A percentile compares a stretch with the other conserved stretches of the same genome.
Evolutionary conservation across 2,888 invertebrate genomes (phyloP).

Genomic region (Diaprepes abbreviatus): DNA sequence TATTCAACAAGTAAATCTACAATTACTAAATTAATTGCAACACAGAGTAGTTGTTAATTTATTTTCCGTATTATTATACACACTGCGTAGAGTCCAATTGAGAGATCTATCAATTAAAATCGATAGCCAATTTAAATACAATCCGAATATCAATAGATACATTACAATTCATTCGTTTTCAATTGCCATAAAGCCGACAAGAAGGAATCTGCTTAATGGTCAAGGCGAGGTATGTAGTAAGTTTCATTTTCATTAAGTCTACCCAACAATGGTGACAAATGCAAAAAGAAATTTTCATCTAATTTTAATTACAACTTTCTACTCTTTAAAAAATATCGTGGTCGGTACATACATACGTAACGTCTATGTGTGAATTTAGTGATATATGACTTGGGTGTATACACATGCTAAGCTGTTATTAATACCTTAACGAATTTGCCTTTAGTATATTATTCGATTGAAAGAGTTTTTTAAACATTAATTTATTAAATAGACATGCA

Average conservation of each 20-base stretch:
- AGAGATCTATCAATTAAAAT: too few relatives aligned
- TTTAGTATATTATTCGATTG: too few relatives aligned
- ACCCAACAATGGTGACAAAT: slow-evolving; percentile 21
- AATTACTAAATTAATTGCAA: too few relatives aligned
- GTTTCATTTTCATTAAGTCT: slow-evolving; percentile 40
- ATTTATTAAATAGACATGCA: too few relatives aligned
- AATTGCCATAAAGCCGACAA: slow-evolving; percentile 1
- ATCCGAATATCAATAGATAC: not conserved
- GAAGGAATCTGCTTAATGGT: slow-evolving; percentile 27
- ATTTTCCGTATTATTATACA: too few relatives aligned
- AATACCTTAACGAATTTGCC: not conserved
- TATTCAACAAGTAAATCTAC: too few relatives aligned
- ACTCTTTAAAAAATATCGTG: slow-evolving; percentile 31
- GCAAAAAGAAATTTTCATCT: slow-evolving; percentile 44
- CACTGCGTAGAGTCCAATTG: too few relatives aligned
- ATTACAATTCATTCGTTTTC: slow-evolving; percentile 7
- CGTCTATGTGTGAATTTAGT: not conserved
- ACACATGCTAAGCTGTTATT: not conserved
- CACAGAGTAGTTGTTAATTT: too few relatives aligned
- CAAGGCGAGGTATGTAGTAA: slow-evolving; percentile 22
- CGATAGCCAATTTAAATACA: not conserved
- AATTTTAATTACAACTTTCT: slow-evolving; percentile 40
- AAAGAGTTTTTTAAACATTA: too few relatives aligned
- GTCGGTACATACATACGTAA: not conserved
- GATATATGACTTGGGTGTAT: slow-evolving; percentile 1